phyloP scores from a whole-genome alignment of 1,140 invertebrate species.

The Drosophila murphyi region DNA sequence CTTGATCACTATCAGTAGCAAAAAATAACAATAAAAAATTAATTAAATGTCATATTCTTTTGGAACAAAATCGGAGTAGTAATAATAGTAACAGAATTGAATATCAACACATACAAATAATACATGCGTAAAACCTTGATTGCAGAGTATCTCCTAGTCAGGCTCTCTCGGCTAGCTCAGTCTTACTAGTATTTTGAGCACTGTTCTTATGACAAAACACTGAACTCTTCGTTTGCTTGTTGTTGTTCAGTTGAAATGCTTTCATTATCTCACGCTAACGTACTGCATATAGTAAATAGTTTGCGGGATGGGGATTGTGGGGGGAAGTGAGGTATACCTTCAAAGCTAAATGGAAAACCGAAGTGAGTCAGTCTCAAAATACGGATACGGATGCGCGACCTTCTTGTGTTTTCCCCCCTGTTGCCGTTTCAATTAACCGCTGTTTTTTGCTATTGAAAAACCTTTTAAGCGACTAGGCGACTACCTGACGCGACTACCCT shows the following conservation, averaged over 20 bases:
- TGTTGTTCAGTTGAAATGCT: conserved; percentile 68
- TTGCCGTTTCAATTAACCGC: conserved; percentile 25
- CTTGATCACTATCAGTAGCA: no score
- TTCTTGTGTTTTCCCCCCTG: conserved; percentile 10
- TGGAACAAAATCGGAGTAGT: no score
- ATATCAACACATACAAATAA: no score
- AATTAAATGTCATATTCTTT: no score
- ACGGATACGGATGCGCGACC: conserved; percentile 48
- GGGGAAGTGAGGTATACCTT: conserved; percentile 2
- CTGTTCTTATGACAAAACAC: conserved; percentile 38
- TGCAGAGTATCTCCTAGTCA: not conserved
- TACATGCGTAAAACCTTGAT: not conserved
- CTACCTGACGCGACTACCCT: conserved; percentile 48
- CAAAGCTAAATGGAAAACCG: conserved; percentile 61
- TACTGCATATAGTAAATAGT: not conserved
- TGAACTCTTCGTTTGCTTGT: conserved; percentile 15
- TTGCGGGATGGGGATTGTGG: not conserved
- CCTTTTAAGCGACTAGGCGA: conserved; percentile 43
- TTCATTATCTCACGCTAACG: conserved; percentile 63
- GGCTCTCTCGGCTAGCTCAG: not conserved
- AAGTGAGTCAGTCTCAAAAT: conserved; percentile 38
- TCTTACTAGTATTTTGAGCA: conserved; percentile 24
- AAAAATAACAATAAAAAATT: no score
- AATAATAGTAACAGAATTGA: no score
- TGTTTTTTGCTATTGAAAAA: conserved; percentile 3